Base-by-base conservation (phyloP, 2,888 invertebrate genomes). In the Tachina grossa region DNA sequence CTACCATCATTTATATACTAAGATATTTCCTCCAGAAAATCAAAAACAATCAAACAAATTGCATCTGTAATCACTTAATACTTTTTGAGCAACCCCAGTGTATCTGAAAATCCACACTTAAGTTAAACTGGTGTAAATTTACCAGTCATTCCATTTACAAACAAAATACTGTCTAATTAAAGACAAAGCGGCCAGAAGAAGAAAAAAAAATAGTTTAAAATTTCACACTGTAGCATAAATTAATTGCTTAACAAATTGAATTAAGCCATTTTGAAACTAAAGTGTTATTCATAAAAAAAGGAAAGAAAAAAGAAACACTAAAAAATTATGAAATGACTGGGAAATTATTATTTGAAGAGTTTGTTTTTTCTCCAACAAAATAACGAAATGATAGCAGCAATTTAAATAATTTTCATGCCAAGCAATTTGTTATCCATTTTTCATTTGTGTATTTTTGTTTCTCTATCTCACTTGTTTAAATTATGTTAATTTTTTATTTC, bases 401-500 rank as follows among this genome's bases (percentile, higher is more conserved):
- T 76, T 82, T 61, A 22, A 53, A 75, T 75, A 45, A 55, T 53
- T 63, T 69, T 49, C 55, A 68, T 39, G 61, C 51, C 16, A 63
- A 11, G 55, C 55, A 82, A 76, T 63, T 69, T 61, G 45, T 61
- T n/a, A 49, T 53, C 68, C 63, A 55, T 53, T 55, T 75, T 16
- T 41, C n/a, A n/a, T 43, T 1, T 10, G 13, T 65, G 31, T 4
- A 31, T 31, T 31, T 31, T 31, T 31, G 31, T 61, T 65, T 65
- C n/a, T 68, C 47, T 69, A 1, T 53, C 45, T n/a, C 11, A 39
- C 11, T 19, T 14, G 22, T 57, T 71, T 47, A 53, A 55, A 61
- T 82, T 82, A 82, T 76, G 82, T 47, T 63, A 75, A 82, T 76
- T 69, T 31, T 6, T 31, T 45, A 5, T 47, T 71, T 43, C 53